Evolutionary conservation across 2,888 invertebrate species (phyloP).

Genomic region (Luffia ferchaultella): DNA sequence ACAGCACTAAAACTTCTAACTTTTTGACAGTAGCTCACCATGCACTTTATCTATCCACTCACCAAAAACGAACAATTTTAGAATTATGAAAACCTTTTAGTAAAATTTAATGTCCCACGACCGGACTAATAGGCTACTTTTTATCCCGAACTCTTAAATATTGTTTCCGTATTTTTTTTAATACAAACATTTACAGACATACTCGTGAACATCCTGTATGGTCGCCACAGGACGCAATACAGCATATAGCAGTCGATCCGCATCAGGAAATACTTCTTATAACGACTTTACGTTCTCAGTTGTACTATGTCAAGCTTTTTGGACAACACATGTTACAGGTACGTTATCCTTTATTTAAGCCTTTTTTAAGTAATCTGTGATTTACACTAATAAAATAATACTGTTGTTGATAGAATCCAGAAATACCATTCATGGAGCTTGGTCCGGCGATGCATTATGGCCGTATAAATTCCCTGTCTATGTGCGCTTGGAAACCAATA

Average conservation of each 20-base stretch:
- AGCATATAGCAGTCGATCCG: conserved; percentile 65
- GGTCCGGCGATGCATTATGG: conserved; percentile 84
- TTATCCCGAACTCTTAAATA: no score
- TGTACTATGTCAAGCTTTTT: conserved; percentile 74
- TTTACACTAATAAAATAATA: no score
- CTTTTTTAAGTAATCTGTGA: no score
- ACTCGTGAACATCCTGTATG: conserved; percentile 50
- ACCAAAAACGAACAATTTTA: no score
- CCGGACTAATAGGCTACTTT: no score
- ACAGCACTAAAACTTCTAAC: no score
- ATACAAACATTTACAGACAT: conserved; percentile 27
- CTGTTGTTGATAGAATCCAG: conserved; percentile 65
- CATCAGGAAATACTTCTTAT: conserved; percentile 69
- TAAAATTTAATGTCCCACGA: no score
- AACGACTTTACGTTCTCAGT: conserved; percentile 74
- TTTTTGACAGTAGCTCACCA: no score
- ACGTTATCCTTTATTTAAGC: no score
- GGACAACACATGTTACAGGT: conserved; percentile 66
- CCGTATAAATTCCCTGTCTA: conserved; percentile 79
- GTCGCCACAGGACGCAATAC: conserved; percentile 59
- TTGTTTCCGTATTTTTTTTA: not conserved
- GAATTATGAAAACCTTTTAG: no score
- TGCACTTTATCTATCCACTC: no score
- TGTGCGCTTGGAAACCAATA: conserved; percentile 90
- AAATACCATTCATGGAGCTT: conserved; percentile 70